Evolutionary conservation across 1,140 invertebrate species (phyloP).

Genomic region (Musca domestica): DNA sequence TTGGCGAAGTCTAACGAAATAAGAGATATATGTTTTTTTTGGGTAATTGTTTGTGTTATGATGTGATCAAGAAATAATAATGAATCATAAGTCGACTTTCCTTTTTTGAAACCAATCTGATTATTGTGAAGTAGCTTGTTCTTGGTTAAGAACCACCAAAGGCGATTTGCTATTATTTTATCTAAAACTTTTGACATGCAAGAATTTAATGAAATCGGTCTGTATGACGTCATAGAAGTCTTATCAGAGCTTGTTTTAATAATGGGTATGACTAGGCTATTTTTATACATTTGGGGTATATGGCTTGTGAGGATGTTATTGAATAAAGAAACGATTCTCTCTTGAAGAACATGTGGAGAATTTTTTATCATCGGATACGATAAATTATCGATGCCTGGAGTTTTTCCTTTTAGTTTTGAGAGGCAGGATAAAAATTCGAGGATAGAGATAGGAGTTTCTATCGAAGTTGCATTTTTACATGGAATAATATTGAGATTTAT

Average conservation of each 20-base stretch:
- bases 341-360: neutral
- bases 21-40: slow-evolving; percentile 22
- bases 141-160: slow-evolving; percentile 23
- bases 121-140: slow-evolving; percentile 24
- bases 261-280: neutral
- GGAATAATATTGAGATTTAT: neutral
- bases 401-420: slow-evolving; percentile 6
- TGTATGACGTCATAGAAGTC: neutral
- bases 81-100: neutral
- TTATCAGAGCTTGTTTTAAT: neutral
- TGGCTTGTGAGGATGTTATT: neutral
- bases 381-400: neutral
- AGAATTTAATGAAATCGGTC: slow-evolving; percentile 12
- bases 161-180: slow-evolving; percentile 21
- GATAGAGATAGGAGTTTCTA: neutral
- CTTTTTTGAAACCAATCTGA: slow-evolving; percentile 19
- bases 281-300: neutral
- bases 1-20: slow-evolving; percentile 25
- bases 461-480: neutral
- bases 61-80: slow-evolving; percentile 13
- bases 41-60: neutral
- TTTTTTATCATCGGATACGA: neutral
- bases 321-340: neutral
- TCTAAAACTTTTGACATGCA: slow-evolving; percentile 7
- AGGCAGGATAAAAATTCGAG: neutral